Conservation (phyloP, 2,113 vertebrate species). For the Talpa occidentalis region DNA sequence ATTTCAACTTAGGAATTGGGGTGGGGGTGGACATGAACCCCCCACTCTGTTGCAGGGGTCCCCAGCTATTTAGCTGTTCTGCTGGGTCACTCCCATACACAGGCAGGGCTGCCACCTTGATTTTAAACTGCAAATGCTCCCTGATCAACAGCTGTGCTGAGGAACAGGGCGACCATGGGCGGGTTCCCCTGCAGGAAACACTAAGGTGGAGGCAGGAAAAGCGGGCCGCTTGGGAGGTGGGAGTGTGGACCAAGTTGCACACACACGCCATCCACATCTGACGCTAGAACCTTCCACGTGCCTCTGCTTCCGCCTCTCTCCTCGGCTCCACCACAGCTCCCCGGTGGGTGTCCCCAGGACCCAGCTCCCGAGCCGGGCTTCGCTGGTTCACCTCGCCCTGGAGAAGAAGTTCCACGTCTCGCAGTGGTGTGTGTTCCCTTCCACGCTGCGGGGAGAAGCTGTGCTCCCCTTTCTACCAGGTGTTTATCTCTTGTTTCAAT, state of each 20-base stretch:
- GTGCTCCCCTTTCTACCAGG: background rate
- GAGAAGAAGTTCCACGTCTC: background rate
- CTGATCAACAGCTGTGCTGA: accelerated
- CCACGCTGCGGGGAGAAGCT: background rate
- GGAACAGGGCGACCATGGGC: background rate
- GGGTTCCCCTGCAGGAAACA: background rate
- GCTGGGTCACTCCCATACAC: no score
- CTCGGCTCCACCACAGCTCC: background rate
- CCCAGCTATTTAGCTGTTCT: accelerated
- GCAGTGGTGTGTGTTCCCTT: background rate
- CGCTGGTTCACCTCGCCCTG: background rate
- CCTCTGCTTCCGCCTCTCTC: background rate
- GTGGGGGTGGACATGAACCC: background rate
- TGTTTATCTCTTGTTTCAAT: background rate
- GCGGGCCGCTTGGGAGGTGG: background rate
- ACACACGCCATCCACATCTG: background rate
- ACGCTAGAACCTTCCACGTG: background rate
- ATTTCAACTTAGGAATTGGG: background rate
- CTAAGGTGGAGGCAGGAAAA: background rate
- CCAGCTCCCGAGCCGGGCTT: background rate
- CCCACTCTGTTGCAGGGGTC: background rate
- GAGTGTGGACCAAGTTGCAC: no score
- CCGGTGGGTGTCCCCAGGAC: accelerated
- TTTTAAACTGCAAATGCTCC: background rate
- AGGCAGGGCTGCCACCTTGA: background rate